Percentiles rank a stretch among this genome's conserved stretches.
phyloP scores from a whole-genome alignment of 2,797 vertebrate genomes.

The Clarias platycephalus region DNA sequence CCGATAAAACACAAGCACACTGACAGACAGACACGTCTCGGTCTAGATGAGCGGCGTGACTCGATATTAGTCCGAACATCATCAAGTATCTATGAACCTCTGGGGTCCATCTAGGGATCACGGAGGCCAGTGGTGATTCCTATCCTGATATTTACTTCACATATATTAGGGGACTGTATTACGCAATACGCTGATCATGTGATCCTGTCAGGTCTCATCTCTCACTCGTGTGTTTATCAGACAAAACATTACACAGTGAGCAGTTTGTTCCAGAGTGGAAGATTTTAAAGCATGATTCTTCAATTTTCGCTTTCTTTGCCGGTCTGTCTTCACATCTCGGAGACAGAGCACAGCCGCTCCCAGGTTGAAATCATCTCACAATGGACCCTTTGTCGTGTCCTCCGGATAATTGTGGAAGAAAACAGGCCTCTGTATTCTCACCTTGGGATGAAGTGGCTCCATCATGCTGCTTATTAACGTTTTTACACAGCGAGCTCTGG shows the following conservation, averaged over 20 bases:
- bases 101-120: too few relatives aligned
- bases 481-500: constrained; percentile 75
- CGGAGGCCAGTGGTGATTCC: too few relatives aligned
- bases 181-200: neutral
- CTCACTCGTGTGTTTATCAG: neutral
- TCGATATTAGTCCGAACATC: neutral
- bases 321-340: constrained; percentile 21
- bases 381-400: constrained; percentile 70
- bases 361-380: constrained; percentile 68
- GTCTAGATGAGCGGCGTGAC: neutral
- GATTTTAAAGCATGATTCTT: neutral
- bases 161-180: neutral
- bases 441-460: constrained; percentile 67
- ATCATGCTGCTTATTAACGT: constrained; percentile 79
- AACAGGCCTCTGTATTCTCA: constrained; percentile 70
- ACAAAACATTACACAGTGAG: neutral
- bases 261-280: neutral
- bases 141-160: neutral
- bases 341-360: constrained; percentile 50
- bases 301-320: constrained; percentile 17
- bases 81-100: neutral
- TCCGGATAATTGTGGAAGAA: constrained; percentile 76
- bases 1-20: constrained; percentile 19
- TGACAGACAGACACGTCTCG: neutral
- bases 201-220: neutral